Percentiles rank a stretch among this genome's conserved stretches.
Conservation (phyloP, 2,797 vertebrate genomes). For the Champsocephalus esox region DNA sequence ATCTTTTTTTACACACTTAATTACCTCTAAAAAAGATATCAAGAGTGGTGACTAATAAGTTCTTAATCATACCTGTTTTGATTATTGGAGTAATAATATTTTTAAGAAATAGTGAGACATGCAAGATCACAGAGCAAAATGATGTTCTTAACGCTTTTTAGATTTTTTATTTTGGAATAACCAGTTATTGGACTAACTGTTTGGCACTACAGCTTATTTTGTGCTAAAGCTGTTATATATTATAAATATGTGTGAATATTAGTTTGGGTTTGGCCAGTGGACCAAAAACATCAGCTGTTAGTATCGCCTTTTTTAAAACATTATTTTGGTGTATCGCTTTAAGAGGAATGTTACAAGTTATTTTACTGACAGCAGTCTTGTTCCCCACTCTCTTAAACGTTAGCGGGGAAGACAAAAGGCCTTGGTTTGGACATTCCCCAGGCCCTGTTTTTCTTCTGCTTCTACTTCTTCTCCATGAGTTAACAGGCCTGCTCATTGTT, state of each 20-base stretch:
- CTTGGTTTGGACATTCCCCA: conserved; percentile 72
- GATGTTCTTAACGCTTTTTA: neutral
- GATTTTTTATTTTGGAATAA: neutral
- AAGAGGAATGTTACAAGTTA: conserved; percentile 81
- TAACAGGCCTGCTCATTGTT: conserved; percentile 83
- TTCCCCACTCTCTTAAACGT: conserved; percentile 63
- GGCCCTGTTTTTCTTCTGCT: conserved; percentile 68
- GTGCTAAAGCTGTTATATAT: neutral
- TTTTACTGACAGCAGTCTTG: conserved; percentile 77
- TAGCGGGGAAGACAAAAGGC: conserved; percentile 71
- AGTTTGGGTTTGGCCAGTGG: conserved; percentile 11
- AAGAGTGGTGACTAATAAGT: neutral
- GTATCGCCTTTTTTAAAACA: conserved; percentile 60
- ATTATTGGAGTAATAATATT: neutral
- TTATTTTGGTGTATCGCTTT: conserved; percentile 59
- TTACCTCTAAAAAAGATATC: neutral
- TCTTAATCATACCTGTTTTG: neutral
- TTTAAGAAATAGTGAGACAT: neutral
- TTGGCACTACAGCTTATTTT: neutral
- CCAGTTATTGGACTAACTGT: neutral
- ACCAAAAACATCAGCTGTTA: conserved; percentile 56
- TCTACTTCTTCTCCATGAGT: conserved; percentile 75
- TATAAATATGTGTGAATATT: conserved; percentile 14
- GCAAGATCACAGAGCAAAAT: neutral
- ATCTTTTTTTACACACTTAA: neutral